Percentiles rank a stretch among this genome's conserved stretches.
These are phyloP conservation scores for Synergus itoensis DNA, from an alignment of 2,888 invertebrate species.

Conservation along the genomic window DNA sequence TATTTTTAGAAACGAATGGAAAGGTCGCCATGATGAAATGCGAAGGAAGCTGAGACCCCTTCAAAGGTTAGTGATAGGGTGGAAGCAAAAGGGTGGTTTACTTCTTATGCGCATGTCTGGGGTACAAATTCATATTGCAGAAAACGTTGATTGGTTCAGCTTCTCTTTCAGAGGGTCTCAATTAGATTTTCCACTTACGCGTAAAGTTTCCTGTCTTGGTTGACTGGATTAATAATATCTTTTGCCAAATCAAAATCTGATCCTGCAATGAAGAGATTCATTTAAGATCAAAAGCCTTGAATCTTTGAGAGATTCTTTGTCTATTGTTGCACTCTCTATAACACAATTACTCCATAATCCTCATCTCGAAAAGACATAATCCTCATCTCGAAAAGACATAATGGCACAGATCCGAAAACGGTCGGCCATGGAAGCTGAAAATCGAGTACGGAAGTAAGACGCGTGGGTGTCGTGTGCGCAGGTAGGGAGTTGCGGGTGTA, in stretches of 20 bases:
- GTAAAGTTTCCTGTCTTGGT: neutral
- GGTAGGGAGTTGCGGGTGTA: conserved; percentile 35
- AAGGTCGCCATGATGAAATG: conserved; percentile 5
- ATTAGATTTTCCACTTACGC: neutral
- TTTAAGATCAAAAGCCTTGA: neutral
- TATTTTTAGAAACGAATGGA: neutral
- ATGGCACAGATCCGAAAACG: neutral
- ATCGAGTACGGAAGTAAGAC: conserved; percentile 43
- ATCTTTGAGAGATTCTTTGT: neutral
- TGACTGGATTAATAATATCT: neutral
- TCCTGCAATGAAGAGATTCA: neutral
- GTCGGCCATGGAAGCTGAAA: conserved; percentile 36
- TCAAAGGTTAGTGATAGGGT: neutral
- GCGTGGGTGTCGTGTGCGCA: conserved; percentile 43
- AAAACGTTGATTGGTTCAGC: conserved; percentile 22
- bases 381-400: neutral
- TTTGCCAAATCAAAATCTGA: too few relatives aligned
- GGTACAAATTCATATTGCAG: neutral
- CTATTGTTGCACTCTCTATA: neutral
- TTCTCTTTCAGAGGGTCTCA: conserved; percentile 8
- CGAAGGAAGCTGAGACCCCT: neutral
- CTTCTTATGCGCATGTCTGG: neutral
- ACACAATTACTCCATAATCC: neutral
- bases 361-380: conserved; percentile 3
- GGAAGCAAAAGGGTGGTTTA: neutral